Percentiles rank a stretch among this genome's conserved stretches.
Evolutionary conservation across 2,113 vertebrate genomes (phyloP).

Genomic region (Megaleporinus macrocephalus): DNA sequence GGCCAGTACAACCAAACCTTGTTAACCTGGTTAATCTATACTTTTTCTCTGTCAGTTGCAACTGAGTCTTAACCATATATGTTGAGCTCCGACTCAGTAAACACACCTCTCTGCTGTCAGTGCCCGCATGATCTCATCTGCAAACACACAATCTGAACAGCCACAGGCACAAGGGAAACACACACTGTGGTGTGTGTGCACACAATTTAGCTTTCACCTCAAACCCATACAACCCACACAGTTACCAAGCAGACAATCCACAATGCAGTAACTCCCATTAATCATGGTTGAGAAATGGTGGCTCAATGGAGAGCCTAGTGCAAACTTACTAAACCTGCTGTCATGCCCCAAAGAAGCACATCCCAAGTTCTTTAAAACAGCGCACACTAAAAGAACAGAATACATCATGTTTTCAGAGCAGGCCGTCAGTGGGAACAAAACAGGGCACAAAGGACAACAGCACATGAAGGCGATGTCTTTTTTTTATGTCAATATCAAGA

Average conservation of each 20-base stretch:
- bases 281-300: not conserved
- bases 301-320: not conserved
- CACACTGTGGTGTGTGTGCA: not conserved
- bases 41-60: not conserved
- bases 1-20: not conserved
- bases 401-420: too few relatives aligned
- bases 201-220: not conserved
- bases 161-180: constrained; percentile 8
- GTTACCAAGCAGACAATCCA: not conserved
- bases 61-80: not conserved
- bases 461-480: too few relatives aligned
- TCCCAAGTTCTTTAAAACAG: not conserved
- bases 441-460: too few relatives aligned
- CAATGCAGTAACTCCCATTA: constrained; percentile 4
- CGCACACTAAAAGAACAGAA: not conserved
- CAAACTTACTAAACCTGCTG: not conserved
- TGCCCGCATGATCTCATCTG: constrained; percentile 29
- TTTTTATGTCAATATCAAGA: too few relatives aligned
- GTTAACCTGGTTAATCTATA: not conserved
- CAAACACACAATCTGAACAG: not conserved
- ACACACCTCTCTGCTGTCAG: not conserved
- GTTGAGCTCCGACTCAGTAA: not conserved
- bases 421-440: too few relatives aligned
- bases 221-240: not conserved
- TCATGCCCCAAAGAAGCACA: not conserved